Evolutionary conservation across 2,797 vertebrate genomes (phyloP).

Genomic region (Acestrorhynchus altus): DNA sequence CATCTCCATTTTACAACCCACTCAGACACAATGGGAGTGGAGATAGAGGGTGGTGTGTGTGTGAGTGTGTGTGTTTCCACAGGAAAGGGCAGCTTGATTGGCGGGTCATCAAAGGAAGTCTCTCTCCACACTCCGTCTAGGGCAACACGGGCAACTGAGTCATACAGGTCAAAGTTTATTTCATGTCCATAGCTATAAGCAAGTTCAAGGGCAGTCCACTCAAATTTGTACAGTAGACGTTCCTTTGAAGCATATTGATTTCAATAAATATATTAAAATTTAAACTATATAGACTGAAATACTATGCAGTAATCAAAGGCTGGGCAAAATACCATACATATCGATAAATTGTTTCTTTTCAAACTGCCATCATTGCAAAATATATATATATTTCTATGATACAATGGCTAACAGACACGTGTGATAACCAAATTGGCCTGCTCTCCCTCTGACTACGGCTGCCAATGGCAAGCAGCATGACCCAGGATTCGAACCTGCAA

Average conservation of each 20-base stretch:
- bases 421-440: too few relatives aligned
- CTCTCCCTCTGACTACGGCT: too few relatives aligned
- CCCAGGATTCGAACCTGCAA: too few relatives aligned
- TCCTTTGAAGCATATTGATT: conserved; percentile 13
- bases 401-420: too few relatives aligned
- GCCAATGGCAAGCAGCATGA: too few relatives aligned
- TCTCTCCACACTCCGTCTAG: conserved; percentile 27
- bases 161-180: conserved; percentile 42
- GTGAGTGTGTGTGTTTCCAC: conserved; percentile 22
- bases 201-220: conserved; percentile 9
- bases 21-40: conserved; percentile 54
- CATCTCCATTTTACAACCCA: conserved; percentile 55
- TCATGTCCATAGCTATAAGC: conserved; percentile 16
- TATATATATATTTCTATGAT: too few relatives aligned
- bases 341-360: too few relatives aligned
- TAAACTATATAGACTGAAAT: too few relatives aligned
- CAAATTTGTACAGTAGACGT: background rate
- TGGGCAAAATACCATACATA: too few relatives aligned
- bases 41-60: conserved; percentile 49
- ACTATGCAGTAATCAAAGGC: too few relatives aligned
- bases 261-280: too few relatives aligned
- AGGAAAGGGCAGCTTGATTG: conserved; percentile 48
- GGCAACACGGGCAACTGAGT: conserved; percentile 39
- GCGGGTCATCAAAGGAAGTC: conserved; percentile 49
- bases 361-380: too few relatives aligned